Base-by-base conservation (phyloP, 2,797 vertebrate genomes). In the Rhinoraja longicauda region DNA sequence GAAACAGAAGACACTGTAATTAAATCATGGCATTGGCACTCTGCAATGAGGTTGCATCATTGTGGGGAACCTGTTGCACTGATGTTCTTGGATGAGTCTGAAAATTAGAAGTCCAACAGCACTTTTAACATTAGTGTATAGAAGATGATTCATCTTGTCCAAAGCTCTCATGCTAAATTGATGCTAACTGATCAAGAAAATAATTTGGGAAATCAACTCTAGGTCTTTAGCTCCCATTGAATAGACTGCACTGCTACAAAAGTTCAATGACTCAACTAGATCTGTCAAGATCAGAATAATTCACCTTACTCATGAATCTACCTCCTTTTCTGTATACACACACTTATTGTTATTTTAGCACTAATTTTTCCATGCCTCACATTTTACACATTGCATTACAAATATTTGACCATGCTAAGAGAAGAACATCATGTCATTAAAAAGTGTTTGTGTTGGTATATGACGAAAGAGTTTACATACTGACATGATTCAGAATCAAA, bases 1-100 rank as follows among this genome's bases (percentile, higher is more conserved):
- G 73, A 94, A 94, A 53, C n/a, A 93, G 76, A 82, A 70, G 62
- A 1, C 29, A 67, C 53, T 93, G 93, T 90, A 93, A 86, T 92
- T 93, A 93, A 93, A 93, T 17, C 67, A 93, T 93, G 90, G 36
- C 15, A 79, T 93, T 93, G 82, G 93, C 7, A 82, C 93, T 36
- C 4, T 72, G 64, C 32, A 13, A 39, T 36, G 59, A 29, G 3
- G 67, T 32, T 64, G 64, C 6, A 32, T 72, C 26, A 10, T 15
- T 24, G 10, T 13, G 36, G 7, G 32, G 36, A 4, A 91, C 45
- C 19, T 36, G 36, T 62, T 62, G 59, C 26, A 62, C 4, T 86
- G 57, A 67, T 21, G 84, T 67, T 88, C 26, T 86, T 57, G 64
- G 21, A 29, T 26, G 72, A 75, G 21, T 76, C 73, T 76, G 73